These are phyloP conservation scores for Albula goreensis DNA, from an alignment of 2,113 vertebrate genomes.

Conservation along the genomic window DNA sequence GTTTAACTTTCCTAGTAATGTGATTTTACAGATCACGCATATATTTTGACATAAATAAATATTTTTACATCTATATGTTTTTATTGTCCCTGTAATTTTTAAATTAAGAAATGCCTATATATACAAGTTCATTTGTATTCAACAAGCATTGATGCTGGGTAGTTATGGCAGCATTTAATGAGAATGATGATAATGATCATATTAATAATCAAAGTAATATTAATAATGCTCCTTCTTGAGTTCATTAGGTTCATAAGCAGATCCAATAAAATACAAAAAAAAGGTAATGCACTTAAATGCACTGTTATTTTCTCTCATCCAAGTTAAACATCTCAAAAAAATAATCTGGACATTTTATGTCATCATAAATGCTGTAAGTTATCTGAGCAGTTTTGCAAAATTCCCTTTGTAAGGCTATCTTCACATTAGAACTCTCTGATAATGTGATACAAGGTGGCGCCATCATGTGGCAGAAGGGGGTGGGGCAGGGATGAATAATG, in stretches of 20 bases:
- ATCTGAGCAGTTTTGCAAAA: neutral
- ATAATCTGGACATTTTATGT: neutral
- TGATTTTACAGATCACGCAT: no score
- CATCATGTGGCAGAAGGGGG: neutral
- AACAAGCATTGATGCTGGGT: no score
- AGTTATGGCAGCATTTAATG: neutral
- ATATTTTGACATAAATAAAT: no score
- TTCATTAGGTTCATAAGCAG: neutral
- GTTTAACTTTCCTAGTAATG: no score
- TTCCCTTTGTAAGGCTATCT: neutral
- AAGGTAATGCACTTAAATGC: neutral
- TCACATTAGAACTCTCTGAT: neutral
- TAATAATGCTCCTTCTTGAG: neutral
- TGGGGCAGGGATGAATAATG: conserved; percentile 1
- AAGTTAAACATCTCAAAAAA: neutral
- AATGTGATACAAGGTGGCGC: neutral
- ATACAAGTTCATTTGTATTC: no score
- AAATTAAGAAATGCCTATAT: neutral
- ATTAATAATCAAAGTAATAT: neutral
- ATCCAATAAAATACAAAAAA: neutral
- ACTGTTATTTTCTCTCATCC: neutral
- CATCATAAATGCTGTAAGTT: neutral
- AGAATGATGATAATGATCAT: neutral
- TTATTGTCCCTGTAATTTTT: neutral
- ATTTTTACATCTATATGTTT: no score